phyloP scores from a whole-genome alignment of 2,113 vertebrate genomes.

The Arizona elegans region DNA sequence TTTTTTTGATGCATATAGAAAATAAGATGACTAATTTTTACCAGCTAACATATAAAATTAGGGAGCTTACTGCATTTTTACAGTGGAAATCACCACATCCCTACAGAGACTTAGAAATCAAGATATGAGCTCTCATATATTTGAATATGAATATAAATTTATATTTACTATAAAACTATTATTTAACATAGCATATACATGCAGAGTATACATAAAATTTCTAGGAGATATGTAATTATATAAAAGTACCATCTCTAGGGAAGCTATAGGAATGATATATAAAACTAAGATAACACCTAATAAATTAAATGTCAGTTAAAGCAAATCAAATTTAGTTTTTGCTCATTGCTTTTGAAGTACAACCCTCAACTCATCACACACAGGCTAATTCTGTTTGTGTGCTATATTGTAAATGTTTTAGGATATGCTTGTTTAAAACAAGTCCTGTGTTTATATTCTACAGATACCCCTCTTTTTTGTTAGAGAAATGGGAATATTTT shows the following conservation, averaged over 20 bases:
- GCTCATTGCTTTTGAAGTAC: background rate
- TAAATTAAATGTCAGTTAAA: background rate
- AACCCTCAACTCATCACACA: background rate
- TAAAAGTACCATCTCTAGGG: background rate
- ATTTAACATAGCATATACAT: background rate
- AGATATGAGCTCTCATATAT: background rate
- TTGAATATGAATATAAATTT: background rate
- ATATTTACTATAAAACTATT: background rate
- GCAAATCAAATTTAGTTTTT: background rate
- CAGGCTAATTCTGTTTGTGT: background rate
- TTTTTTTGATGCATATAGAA: background rate
- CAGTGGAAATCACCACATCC: background rate
- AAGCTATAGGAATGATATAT: background rate
- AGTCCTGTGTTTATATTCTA: background rate
- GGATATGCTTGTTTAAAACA: background rate
- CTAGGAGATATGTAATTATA: background rate
- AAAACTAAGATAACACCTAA: background rate
- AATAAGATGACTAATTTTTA: background rate
- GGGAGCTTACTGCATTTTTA: background rate
- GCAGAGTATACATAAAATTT: background rate
- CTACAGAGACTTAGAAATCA: background rate
- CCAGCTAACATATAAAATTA: background rate
- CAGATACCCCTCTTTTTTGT: background rate
- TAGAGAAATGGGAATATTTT: background rate
- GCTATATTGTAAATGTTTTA: background rate